A percentile compares a stretch with the other conserved stretches of the same genome.
Conservation (phyloP, 1,140 invertebrate species). For the Pogonognathellus flavescens region DNA sequence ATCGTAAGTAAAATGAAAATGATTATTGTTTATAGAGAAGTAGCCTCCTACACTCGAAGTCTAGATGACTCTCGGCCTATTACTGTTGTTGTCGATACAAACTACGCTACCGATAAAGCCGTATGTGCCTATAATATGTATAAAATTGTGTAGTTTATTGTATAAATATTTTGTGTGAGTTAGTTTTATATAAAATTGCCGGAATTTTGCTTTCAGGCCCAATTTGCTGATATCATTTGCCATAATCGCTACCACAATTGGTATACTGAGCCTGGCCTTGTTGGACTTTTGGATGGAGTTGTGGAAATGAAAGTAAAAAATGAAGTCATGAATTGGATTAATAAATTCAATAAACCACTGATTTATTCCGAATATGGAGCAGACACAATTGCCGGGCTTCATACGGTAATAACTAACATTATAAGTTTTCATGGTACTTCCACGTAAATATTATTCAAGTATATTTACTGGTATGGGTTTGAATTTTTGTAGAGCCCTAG, state of each 20-base stretch:
- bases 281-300: conserved; percentile 9
- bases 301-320: conserved; percentile 69
- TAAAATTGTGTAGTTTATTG: too few species aligned
- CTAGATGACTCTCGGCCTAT: conserved; percentile 68
- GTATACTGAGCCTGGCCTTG: conserved; percentile 72
- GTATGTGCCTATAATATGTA: too few species aligned
- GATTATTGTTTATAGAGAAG: conserved; percentile 65
- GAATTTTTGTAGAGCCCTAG: conserved; percentile 69
- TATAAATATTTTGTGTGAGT: too few species aligned
- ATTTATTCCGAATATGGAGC: conserved; percentile 78
- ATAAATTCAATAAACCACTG: conserved; percentile 73
- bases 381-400: conserved; percentile 75
- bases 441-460: too few species aligned
- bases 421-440: background rate
- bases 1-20: too few species aligned
- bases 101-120: conserved; percentile 67
- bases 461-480: background rate
- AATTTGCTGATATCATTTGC: conserved; percentile 75
- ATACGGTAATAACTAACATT: conserved; percentile 70
- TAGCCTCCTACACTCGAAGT: conserved; percentile 66
- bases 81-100: conserved; percentile 68
- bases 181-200: too few species aligned
- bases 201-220: conserved; percentile 68
- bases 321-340: conserved; percentile 70
- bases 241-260: conserved; percentile 77